Evolutionary conservation across 1,140 invertebrate genomes (phyloP), one percentile per base, ranked within the genome.

Genomic region (Drosophila grimshawi): DNA sequence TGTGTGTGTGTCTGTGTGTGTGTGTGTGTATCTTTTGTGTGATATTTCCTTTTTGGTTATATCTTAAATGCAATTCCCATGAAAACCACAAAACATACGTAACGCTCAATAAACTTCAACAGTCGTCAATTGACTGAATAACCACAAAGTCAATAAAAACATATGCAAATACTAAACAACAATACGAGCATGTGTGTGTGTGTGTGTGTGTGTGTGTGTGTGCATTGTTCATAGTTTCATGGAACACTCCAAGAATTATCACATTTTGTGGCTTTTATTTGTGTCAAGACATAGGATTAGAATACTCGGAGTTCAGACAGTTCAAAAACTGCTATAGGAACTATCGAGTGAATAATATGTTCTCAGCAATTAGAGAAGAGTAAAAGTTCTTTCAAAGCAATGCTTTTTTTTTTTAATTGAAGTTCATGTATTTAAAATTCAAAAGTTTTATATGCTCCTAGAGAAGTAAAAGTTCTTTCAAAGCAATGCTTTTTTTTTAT

Each of bases 71-170:
- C 32, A 60, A 59, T 32, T 37, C 70, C 8, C 11, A 39, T 33
- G 43, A 49, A 66, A 57, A 45, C 48, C 52, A 41, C 53, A 60
- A 60, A 72, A 52, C 59, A 45, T 59, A 48, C 49, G 59, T 49
- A 67, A 67, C 48, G 32, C 49, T 67, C 70, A 53, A 60, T 60
- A 59, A 72, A 67, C 53, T 46, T 19, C 69, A 32, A 49, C 48
- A 49, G 32, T 32, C 37, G 63, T 67, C 55, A 41, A 66, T 57
- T 64, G 61, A 71, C 55, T 49, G 51, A 29, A 37, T 27, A 49
- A 49, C 55, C 55, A 66, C 63, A 30, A 56, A 55, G 45, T 45
- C 53, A 52, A 66, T 55, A 51, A 43, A 30, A 65, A 53, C 43
- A n/a, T 19, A 45, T 27, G 32, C 11, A 65, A 19, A n/a, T 48